Percentiles rank a stretch among this genome's conserved stretches.
Evolutionary conservation across 2,888 invertebrate species (phyloP).

Genomic region (Orthosia gothica): DNA sequence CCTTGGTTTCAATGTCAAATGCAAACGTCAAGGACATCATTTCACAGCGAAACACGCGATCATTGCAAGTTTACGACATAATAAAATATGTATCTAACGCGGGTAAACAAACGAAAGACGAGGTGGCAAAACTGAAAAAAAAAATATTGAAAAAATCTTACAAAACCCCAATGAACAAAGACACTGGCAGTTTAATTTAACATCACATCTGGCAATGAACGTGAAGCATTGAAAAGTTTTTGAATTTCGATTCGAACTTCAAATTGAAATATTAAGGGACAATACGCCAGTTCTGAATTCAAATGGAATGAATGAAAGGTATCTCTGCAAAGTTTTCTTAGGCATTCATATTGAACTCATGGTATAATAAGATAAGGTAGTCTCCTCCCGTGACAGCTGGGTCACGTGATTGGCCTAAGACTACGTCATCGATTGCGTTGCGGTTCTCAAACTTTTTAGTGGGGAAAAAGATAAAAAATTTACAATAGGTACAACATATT

Average conservation of each 20-base stretch:
- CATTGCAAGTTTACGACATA: conserved; percentile 70
- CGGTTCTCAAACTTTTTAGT: too few species aligned
- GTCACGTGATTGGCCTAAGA: too few species aligned
- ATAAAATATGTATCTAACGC: conserved; percentile 32
- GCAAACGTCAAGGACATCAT: conserved; percentile 64
- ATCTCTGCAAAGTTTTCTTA: conserved; percentile 43
- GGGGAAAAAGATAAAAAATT: too few species aligned
- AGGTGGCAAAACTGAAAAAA: neutral
- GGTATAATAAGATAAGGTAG: too few species aligned
- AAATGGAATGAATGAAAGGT: conserved; percentile 30
- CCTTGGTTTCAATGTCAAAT: conserved; percentile 69
- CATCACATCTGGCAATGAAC: neutral
- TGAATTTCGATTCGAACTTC: conserved; percentile 30
- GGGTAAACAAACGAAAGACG: conserved; percentile 9
- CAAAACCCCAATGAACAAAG: neutral
- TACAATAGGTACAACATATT: too few species aligned
- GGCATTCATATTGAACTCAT: conserved; percentile 35
- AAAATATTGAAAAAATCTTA: too few species aligned
- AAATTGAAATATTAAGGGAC: conserved; percentile 44
- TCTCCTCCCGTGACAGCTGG: too few species aligned
- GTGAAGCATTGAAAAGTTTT: conserved; percentile 28
- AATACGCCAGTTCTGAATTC: conserved; percentile 37
- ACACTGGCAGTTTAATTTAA: neutral
- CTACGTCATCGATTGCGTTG: too few species aligned
- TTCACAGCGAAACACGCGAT: conserved; percentile 73